Conservation (phyloP, 2,113 vertebrate genomes). For the Agapornis roseicollis region DNA sequence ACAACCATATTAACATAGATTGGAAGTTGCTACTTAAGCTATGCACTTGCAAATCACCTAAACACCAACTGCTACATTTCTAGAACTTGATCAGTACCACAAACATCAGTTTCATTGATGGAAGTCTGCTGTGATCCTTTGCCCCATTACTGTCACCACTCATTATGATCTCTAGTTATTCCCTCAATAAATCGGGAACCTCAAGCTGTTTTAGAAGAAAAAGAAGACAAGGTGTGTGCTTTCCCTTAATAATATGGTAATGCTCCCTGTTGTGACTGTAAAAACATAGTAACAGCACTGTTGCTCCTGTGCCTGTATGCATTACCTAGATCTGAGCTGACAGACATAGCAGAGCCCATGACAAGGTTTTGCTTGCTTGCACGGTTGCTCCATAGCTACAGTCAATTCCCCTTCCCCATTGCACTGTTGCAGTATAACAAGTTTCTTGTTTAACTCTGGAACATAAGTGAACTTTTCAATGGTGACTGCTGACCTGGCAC, state of each 20-base stretch:
- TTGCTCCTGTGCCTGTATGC: not conserved
- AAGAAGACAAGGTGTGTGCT: not conserved
- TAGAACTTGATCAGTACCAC: not conserved
- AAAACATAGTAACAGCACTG: not conserved
- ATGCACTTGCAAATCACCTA: not conserved
- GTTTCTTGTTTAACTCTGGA: not conserved
- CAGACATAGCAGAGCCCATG: not conserved
- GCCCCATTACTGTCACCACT: not conserved
- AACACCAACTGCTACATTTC: not conserved
- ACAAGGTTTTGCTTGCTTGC: not conserved
- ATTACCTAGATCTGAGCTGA: not conserved
- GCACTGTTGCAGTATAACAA: not conserved
- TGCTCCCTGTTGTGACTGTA: not conserved
- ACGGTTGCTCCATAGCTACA: not conserved
- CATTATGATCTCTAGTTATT: not conserved
- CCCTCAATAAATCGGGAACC: not conserved
- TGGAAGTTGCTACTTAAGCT: not conserved
- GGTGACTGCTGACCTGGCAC: not conserved
- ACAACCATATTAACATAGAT: not conserved
- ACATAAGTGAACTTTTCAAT: not conserved
- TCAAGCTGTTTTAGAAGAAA: not conserved
- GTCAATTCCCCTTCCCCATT: not conserved
- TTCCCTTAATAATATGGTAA: not conserved
- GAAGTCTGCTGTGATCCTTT: not conserved
- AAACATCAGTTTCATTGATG: not conserved